Conservation (phyloP, 2,888 invertebrate species). For the Drosophila imparisetae region DNA sequence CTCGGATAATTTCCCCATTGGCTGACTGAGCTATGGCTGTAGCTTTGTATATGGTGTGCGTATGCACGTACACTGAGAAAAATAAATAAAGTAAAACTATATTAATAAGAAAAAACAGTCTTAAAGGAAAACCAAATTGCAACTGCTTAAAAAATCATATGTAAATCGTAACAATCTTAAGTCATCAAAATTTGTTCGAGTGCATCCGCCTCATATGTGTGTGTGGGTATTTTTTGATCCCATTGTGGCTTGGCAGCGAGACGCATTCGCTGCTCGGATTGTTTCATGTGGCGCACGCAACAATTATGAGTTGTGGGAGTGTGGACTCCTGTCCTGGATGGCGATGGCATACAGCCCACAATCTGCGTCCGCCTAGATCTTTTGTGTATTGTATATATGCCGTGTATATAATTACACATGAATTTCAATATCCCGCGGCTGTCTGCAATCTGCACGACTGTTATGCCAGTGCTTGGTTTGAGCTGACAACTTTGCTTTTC, state of each 20-base stretch:
- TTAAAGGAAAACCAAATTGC: background rate
- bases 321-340: background rate
- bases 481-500: conserved; percentile 31
- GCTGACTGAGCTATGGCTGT: conserved; percentile 36
- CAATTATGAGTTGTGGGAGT: conserved; percentile 38
- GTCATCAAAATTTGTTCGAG: rapidly evolving
- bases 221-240: conserved; percentile 17
- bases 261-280: conserved; percentile 65
- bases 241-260: conserved; percentile 45
- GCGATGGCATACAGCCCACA: background rate
- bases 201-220: background rate
- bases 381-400: conserved; percentile 17
- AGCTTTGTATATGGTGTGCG: background rate
- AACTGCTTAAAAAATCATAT: background rate
- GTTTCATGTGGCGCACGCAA: conserved; percentile 59
- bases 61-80: background rate
- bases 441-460: conserved; percentile 5
- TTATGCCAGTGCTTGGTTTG: conserved; percentile 37
- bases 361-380: conserved; percentile 11
- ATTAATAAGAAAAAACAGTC: background rate
- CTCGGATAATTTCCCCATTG: conserved; percentile 72
- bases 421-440: conserved; percentile 77
- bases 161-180: background rate
- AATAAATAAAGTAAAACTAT: background rate
- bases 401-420: conserved; percentile 73